Conservation (phyloP, 2,888 invertebrate genomes). For the Mesorhabditis sp. region DNA sequence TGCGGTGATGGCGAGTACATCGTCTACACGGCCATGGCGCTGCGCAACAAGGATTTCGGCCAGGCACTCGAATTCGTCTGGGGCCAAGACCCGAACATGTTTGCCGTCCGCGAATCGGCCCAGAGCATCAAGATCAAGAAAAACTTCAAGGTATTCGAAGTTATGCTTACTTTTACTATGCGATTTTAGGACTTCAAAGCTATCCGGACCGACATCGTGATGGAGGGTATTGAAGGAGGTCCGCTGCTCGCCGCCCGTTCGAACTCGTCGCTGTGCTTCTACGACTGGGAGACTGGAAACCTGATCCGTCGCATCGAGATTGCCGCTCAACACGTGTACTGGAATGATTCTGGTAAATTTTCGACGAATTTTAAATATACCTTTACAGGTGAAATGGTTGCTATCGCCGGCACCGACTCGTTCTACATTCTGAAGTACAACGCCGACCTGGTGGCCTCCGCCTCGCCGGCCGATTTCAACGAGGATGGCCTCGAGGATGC, state of each 20-base stretch:
- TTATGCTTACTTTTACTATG: not conserved
- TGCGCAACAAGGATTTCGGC: slow-evolving; percentile 96
- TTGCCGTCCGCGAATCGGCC: slow-evolving; percentile 76
- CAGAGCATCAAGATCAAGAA: slow-evolving; percentile 89
- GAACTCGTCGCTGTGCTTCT: slow-evolving; percentile 71
- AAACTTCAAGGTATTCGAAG: slow-evolving; percentile 76
- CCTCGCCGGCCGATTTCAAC: slow-evolving; percentile 73
- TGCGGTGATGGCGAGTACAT: slow-evolving; percentile 99
- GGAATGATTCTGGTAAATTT: slow-evolving; percentile 91
- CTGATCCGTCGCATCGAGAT: slow-evolving; percentile 92
- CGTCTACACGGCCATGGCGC: slow-evolving; percentile 97
- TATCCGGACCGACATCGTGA: slow-evolving; percentile 89
- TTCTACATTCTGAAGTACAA: slow-evolving; percentile 90
- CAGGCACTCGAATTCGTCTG: slow-evolving; percentile 87
- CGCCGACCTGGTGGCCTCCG: slow-evolving; percentile 74
- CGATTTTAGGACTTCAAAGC: slow-evolving; percentile 35
- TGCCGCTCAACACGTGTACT: slow-evolving; percentile 79
- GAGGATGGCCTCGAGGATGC: slow-evolving; percentile 93
- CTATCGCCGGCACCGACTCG: slow-evolving; percentile 88
- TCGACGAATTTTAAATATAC: slow-evolving; percentile 68
- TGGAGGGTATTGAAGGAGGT: slow-evolving; percentile 76
- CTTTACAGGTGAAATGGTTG: slow-evolving; percentile 62
- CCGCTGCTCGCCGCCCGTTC: slow-evolving; percentile 69
- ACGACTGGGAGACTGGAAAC: slow-evolving; percentile 92
- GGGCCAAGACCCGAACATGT: slow-evolving; percentile 90